Percentiles rank a stretch among this genome's conserved stretches.
These are phyloP conservation scores for Acanthosepion esculentum DNA, from an alignment of 2,888 invertebrate genomes.

Conservation along the genomic window DNA sequence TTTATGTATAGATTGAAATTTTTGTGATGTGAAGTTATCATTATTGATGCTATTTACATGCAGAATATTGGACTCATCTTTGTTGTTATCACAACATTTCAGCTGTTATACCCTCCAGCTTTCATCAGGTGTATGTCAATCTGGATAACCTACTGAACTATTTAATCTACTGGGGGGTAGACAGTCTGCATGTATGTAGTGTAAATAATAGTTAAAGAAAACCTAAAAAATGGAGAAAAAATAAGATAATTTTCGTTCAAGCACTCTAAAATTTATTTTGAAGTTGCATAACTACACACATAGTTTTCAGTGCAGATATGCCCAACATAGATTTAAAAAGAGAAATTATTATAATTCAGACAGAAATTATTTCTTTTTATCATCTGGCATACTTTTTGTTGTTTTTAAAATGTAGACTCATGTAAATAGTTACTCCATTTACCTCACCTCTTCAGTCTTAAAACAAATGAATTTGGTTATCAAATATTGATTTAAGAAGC, in stretches of 20 bases:
- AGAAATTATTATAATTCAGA: background rate
- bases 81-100: no score
- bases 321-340: background rate
- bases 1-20: no score
- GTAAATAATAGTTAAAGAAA: background rate
- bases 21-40: no score
- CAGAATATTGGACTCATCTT: no score
- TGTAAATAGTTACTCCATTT: background rate
- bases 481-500: constrained; percentile 18
- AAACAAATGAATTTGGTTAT: background rate
- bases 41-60: no score
- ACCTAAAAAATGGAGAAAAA: background rate
- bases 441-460: background rate
- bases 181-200: no score
- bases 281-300: background rate
- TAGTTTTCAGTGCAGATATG: background rate
- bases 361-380: background rate
- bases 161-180: no score
- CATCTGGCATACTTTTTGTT: background rate
- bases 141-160: no score
- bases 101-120: no score
- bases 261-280: background rate
- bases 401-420: background rate
- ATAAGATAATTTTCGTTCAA: background rate
- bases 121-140: no score